Evolutionary conservation across 1,140 invertebrate genomes (phyloP).

Genomic region (Plectrocnemia conspersa): DNA sequence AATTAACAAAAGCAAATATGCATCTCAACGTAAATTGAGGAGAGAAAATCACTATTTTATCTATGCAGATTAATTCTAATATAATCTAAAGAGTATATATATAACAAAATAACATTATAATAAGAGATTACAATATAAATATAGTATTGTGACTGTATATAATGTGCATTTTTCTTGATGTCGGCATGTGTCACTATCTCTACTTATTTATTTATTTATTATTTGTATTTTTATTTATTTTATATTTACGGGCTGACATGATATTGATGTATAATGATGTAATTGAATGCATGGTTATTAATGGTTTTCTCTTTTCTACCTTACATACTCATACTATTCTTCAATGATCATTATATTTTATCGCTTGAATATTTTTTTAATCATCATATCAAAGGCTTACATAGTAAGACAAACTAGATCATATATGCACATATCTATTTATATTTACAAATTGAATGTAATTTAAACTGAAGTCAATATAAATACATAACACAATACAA

Average conservation of each 20-base stretch:
- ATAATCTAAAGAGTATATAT: not conserved
- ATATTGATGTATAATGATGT: conserved; percentile 8
- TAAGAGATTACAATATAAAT: not conserved
- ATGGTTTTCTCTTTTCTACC: conserved; percentile 34
- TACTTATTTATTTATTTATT: too few relatives aligned
- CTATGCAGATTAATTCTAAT: conserved; percentile 1
- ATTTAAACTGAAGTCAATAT: not conserved
- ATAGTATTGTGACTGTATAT: conserved; percentile 10
- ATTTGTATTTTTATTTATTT: too few relatives aligned
- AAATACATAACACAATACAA: too few relatives aligned
- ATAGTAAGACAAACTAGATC: not conserved
- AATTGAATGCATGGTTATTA: conserved; percentile 27
- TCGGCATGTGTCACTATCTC: conserved; percentile 22
- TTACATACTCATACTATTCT: conserved; percentile 14
- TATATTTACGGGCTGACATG: not conserved
- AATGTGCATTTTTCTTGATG: conserved; percentile 31
- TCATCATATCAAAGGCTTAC: conserved; percentile 13
- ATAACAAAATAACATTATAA: not conserved
- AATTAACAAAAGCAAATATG: too few relatives aligned
- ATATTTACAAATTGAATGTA: not conserved
- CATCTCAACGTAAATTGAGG: too few relatives aligned
- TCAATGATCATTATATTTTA: conserved; percentile 20
- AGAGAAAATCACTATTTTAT: conserved; percentile 19
- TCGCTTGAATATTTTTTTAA: conserved; percentile 19
- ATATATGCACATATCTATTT: conserved; percentile 1